phyloP scores from a whole-genome alignment of 2,797 vertebrate genomes.

The Oceanodroma leucorhoa region DNA sequence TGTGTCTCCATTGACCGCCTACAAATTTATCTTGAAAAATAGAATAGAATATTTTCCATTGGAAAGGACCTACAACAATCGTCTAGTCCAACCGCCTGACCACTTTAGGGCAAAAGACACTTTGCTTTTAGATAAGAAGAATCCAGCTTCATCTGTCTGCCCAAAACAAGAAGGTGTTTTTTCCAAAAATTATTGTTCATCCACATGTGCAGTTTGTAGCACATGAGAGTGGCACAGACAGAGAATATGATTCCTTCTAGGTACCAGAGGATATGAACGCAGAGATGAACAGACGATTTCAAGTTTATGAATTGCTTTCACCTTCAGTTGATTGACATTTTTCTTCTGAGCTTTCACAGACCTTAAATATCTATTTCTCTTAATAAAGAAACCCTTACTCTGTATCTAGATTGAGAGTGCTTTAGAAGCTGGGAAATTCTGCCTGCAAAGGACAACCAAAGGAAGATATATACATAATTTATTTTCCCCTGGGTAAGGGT shows the following conservation, averaged over 20 bases:
- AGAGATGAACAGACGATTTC: neutral
- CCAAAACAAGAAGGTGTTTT: neutral
- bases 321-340: neutral
- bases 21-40: neutral
- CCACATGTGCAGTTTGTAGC: neutral
- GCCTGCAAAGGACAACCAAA: neutral
- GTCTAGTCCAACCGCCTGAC: neutral
- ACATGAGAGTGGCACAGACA: neutral
- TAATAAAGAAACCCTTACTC: neutral
- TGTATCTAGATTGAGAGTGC: neutral
- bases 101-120: neutral
- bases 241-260: neutral
- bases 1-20: neutral
- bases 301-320: neutral
- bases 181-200: neutral
- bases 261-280: neutral
- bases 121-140: neutral
- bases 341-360: neutral
- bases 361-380: neutral
- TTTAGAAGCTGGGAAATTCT: neutral
- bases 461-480: constrained; percentile 36
- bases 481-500: constrained; percentile 10
- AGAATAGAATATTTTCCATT: neutral
- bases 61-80: rapidly evolving
- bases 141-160: neutral